A percentile compares a stretch with the other conserved stretches of the same genome.
Conservation (phyloP, 2,888 invertebrate species). For the Dendrolimus pini region DNA sequence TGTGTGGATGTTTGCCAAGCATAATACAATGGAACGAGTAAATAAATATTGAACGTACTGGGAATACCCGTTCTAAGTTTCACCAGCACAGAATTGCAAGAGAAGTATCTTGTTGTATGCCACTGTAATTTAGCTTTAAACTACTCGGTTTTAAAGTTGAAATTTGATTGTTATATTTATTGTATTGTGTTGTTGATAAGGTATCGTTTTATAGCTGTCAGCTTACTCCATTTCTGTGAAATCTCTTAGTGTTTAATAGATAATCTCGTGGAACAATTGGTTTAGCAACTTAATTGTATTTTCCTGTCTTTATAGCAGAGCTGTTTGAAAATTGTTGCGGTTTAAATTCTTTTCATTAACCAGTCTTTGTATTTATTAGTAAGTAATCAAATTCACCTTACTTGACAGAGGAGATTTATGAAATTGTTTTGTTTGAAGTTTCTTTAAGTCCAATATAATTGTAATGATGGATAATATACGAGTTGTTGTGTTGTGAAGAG, state of each 20-base stretch:
- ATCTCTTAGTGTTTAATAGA: not conserved
- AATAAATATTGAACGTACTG: slow-evolving; percentile 42
- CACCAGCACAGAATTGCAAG: slow-evolving; percentile 42
- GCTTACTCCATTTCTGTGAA: not conserved
- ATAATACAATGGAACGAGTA: slow-evolving; percentile 10
- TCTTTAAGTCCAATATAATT: not conserved
- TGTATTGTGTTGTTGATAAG: slow-evolving; percentile 8
- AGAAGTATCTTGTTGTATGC: slow-evolving; percentile 19
- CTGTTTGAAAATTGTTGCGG: too few species aligned
- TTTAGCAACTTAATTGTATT: not conserved
- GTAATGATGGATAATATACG: not conserved
- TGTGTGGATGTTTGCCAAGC: not conserved
- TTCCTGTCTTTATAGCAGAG: too few species aligned
- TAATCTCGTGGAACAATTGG: not conserved
- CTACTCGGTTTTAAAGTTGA: too few species aligned
- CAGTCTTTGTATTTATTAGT: too few species aligned
- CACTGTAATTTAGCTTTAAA: too few species aligned
- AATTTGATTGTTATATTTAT: slow-evolving; percentile 12
- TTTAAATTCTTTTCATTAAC: too few species aligned
- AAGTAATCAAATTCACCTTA: too few species aligned
- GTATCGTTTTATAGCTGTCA: slow-evolving; percentile 2
- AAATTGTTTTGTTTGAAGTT: too few species aligned
- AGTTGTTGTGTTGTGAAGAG: not conserved
- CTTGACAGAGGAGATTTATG: too few species aligned
- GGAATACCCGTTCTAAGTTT: slow-evolving; percentile 56